A percentile compares a stretch with the other conserved stretches of the same genome.
These are phyloP conservation scores for Erithacus rubecula DNA, from an alignment of 2,797 vertebrate genomes.

Conservation along the genomic window DNA sequence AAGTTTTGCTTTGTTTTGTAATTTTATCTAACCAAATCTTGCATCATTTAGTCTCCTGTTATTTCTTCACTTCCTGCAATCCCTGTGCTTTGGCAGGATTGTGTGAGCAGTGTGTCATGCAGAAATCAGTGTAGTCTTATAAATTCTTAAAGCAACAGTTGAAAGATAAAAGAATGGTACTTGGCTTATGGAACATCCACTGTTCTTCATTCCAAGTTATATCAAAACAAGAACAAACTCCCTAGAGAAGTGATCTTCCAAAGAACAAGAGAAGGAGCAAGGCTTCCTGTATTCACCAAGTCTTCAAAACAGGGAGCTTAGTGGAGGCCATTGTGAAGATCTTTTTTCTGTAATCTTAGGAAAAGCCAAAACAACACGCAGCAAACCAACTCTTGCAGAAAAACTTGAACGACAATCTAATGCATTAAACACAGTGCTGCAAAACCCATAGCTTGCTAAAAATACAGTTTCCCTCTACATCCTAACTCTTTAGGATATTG, in stretches of 20 bases:
- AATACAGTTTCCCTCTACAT: not conserved
- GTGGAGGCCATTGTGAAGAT: not conserved
- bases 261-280: not conserved
- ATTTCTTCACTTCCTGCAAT: slow-evolving; percentile 47
- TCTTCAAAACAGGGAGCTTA: not conserved
- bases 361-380: not conserved
- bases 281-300: not conserved
- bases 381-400: not conserved
- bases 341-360: not conserved
- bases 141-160: not conserved
- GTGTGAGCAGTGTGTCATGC: not conserved
- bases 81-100: not conserved
- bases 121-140: not conserved
- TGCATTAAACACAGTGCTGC: not conserved
- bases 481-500: not conserved
- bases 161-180: not conserved
- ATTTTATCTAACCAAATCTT: slow-evolving; percentile 11
- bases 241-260: not conserved
- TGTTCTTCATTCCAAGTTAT: not conserved
- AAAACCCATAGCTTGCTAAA: not conserved
- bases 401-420: not conserved
- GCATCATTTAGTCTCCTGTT: not conserved
- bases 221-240: not conserved
- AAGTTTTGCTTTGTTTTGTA: not conserved
- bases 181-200: not conserved